Conservation (phyloP, 2,888 invertebrate species). For the Agrotis puta region DNA sequence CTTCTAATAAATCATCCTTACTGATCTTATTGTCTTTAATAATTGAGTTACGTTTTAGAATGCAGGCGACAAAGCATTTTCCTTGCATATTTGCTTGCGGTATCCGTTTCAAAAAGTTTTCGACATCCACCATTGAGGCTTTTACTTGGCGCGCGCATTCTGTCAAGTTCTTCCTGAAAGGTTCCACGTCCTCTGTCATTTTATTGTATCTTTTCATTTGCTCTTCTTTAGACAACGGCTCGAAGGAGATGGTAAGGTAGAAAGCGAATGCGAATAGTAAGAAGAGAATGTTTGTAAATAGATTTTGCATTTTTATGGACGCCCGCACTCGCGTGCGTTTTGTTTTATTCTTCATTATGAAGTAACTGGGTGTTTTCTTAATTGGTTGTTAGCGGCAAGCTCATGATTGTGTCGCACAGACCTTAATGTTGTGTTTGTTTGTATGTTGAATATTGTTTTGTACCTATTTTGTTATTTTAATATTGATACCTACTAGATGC, state of each 20-base stretch:
- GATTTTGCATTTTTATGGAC: slow-evolving; percentile 70
- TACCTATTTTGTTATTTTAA: no score
- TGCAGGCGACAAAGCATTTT: slow-evolving; percentile 88
- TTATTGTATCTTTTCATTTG: slow-evolving; percentile 79
- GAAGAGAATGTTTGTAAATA: slow-evolving; percentile 65
- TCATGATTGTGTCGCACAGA: slow-evolving; percentile 9
- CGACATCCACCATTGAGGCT: slow-evolving; percentile 82
- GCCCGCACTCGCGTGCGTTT: slow-evolving; percentile 64
- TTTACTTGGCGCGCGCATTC: slow-evolving; percentile 86
- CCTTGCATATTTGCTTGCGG: slow-evolving; percentile 82
- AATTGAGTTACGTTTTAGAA: slow-evolving; percentile 82
- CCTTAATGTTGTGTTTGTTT: slow-evolving; percentile 1
- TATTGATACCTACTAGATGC: no score
- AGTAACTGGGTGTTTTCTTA: slow-evolving; percentile 67
- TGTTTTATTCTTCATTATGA: slow-evolving; percentile 67
- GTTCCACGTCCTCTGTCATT: slow-evolving; percentile 81
- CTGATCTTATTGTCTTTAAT: slow-evolving; percentile 83
- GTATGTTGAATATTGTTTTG: slow-evolving; percentile 25
- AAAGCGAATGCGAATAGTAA: slow-evolving; percentile 71
- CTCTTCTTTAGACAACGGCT: slow-evolving; percentile 82
- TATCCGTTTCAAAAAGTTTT: slow-evolving; percentile 83
- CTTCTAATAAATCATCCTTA: slow-evolving; percentile 76
- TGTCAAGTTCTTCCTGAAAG: slow-evolving; percentile 83
- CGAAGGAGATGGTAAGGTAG: slow-evolving; percentile 76
- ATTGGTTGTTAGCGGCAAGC: slow-evolving; percentile 76